phyloP scores from a whole-genome alignment of 2,888 invertebrate species.

The Orchesellides sinensis region DNA sequence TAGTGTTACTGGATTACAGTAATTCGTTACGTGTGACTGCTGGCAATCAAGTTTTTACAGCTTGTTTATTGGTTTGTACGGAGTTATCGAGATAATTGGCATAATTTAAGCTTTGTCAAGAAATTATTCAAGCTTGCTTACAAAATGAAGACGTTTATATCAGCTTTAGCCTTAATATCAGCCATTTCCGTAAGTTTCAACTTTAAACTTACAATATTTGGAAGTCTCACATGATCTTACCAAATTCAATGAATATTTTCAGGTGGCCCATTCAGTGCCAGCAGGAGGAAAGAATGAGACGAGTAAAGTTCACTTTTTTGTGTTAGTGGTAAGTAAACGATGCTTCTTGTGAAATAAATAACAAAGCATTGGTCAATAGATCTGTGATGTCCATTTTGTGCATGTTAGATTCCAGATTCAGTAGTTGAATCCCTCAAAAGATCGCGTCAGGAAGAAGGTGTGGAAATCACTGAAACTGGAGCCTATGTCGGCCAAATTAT shows the following conservation, averaged over 20 bases:
- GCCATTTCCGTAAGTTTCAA: conserved; percentile 12
- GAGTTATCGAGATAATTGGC: no score
- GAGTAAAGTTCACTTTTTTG: conserved; percentile 41
- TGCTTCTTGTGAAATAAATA: neutral
- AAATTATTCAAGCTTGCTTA: neutral
- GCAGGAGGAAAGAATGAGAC: neutral
- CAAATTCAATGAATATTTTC: neutral
- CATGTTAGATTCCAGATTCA: conserved; percentile 38
- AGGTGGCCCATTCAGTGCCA: neutral
- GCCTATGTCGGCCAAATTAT: conserved; percentile 50
- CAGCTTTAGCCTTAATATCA: conserved; percentile 7
- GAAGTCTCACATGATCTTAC: neutral
- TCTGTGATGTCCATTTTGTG: no score
- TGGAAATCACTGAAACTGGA: conserved; percentile 37
- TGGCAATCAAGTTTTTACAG: neutral
- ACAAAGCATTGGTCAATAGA: neutral
- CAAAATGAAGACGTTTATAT: conserved; percentile 28
- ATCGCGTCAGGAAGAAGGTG: conserved; percentile 35
- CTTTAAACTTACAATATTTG: neutral
- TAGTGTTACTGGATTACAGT: neutral
- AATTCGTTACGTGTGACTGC: neutral
- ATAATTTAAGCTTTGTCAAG: neutral
- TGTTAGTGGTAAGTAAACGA: conserved; percentile 33
- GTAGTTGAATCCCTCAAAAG: conserved; percentile 2
- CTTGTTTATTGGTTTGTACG: neutral